A percentile compares a stretch with the other conserved stretches of the same genome.
Conservation (phyloP, 1,140 invertebrate genomes). For the Colletes latitarsis region DNA sequence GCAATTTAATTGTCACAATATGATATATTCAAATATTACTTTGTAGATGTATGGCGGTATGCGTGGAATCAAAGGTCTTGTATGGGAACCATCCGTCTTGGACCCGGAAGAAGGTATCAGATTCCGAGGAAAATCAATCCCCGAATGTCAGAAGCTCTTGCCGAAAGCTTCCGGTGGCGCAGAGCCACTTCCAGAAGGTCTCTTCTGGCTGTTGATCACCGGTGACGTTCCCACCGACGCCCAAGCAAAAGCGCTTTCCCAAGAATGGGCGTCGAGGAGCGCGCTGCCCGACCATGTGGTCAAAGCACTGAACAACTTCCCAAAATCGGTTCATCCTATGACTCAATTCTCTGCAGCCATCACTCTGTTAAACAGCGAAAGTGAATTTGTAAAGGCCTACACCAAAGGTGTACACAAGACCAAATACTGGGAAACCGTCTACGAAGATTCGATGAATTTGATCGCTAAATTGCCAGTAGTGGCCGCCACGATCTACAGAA, state of each 20-base stretch:
- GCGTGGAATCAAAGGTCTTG: slow-evolving; percentile 96
- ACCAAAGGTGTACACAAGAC: slow-evolving; percentile 91
- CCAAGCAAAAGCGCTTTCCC: slow-evolving; percentile 91
- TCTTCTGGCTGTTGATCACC: slow-evolving; percentile 97
- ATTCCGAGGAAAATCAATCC: slow-evolving; percentile 97
- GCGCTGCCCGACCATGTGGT: slow-evolving; percentile 96
- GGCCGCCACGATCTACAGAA: slow-evolving; percentile 94
- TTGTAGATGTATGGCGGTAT: slow-evolving; percentile 98
- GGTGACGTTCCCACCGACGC: slow-evolving; percentile 94
- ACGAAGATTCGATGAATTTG: slow-evolving; percentile 97
- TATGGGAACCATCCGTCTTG: slow-evolving; percentile 97
- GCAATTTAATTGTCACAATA: too few relatives aligned
- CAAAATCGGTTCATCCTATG: slow-evolving; percentile 97
- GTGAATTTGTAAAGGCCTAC: slow-evolving; percentile 96
- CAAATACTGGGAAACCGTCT: slow-evolving; percentile 95
- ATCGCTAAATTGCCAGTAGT: slow-evolving; percentile 97
- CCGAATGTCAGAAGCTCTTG: slow-evolving; percentile 95
- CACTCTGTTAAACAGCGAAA: slow-evolving; percentile 95
- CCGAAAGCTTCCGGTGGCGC: slow-evolving; percentile 92
- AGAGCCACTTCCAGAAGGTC: slow-evolving; percentile 96
- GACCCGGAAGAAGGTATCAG: slow-evolving; percentile 97
- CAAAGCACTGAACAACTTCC: slow-evolving; percentile 97
- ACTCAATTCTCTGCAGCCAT: slow-evolving; percentile 96
- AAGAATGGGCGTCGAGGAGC: slow-evolving; percentile 95
- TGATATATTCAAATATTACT: neutral